phyloP scores from a whole-genome alignment of 2,888 invertebrate species.

The Lochmaea capreae region DNA sequence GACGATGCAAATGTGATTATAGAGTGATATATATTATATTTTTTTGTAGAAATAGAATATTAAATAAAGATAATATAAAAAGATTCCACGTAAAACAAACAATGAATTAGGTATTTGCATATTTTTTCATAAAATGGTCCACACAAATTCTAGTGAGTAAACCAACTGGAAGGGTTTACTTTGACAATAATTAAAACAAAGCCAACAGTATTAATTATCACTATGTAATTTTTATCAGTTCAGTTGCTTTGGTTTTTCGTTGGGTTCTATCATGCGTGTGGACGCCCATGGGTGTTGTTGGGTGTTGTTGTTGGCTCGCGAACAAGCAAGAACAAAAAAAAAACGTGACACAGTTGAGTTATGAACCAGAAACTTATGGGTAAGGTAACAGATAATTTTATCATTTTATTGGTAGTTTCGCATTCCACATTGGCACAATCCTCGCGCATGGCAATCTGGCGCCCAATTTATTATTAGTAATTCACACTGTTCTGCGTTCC shows the following conservation, averaged over 20 bases:
- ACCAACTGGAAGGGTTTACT: too few species aligned
- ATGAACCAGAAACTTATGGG: slow-evolving; percentile 48
- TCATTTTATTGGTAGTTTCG: slow-evolving; percentile 49
- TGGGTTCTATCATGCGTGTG: background rate
- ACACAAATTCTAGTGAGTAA: too few species aligned
- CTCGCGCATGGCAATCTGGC: slow-evolving; percentile 40
- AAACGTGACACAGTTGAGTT: slow-evolving; percentile 47
- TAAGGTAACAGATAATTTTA: slow-evolving; percentile 49
- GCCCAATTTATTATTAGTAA: slow-evolving; percentile 30
- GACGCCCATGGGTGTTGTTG: slow-evolving; percentile 11
- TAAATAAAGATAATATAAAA: too few species aligned
- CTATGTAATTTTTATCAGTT: background rate
- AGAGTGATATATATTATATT: too few species aligned
- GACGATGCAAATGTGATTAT: too few species aligned
- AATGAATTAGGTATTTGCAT: too few species aligned
- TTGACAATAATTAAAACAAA: too few species aligned
- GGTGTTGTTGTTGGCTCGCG: slow-evolving; percentile 13
- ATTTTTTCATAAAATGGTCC: too few species aligned
- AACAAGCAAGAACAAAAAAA: background rate
- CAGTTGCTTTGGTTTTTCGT: background rate
- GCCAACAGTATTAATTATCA: too few species aligned
- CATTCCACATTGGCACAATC: slow-evolving; percentile 45
- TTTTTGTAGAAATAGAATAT: too few species aligned
- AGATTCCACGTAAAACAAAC: too few species aligned
- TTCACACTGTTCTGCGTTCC: slow-evolving; percentile 14